Percentiles rank a stretch among this genome's conserved stretches.
Conservation (phyloP, 2,888 invertebrate genomes). For the Rotaria macrura region DNA sequence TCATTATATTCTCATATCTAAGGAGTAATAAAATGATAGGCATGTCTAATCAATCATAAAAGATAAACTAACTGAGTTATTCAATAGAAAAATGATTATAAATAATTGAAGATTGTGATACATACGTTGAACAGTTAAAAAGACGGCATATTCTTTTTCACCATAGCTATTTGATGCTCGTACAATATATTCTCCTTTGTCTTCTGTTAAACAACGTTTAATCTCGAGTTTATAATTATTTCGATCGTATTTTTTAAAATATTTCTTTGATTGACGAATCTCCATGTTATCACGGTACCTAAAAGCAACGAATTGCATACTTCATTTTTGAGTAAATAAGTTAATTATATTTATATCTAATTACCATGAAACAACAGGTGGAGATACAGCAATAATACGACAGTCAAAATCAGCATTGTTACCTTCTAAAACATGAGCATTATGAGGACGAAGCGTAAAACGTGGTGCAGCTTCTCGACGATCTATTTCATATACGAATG, state of each 20-base stretch:
- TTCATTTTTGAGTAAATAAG: neutral
- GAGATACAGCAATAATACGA: constrained; percentile 78
- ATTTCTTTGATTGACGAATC: constrained; percentile 28
- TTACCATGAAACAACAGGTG: constrained; percentile 82
- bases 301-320: neutral
- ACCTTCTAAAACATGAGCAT: constrained; percentile 89
- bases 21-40: neutral
- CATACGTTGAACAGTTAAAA: constrained; percentile 74
- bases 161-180: constrained; percentile 92
- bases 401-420: constrained; percentile 94
- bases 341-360: neutral
- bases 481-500: too few relatives aligned
- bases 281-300: constrained; percentile 37
- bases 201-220: constrained; percentile 54
- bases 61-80: neutral
- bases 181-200: constrained; percentile 92
- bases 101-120: neutral
- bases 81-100: neutral
- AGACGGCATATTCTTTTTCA: constrained; percentile 83
- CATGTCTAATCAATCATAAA: neutral
- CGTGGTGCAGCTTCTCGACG: constrained; percentile 92
- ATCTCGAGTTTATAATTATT: constrained; percentile 31
- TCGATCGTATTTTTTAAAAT: constrained; percentile 29
- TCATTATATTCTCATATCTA: neutral
- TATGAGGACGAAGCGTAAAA: constrained; percentile 90